Conservation (phyloP, 2,797 vertebrate genomes). For the Petrocephalus schoutedeni region DNA sequence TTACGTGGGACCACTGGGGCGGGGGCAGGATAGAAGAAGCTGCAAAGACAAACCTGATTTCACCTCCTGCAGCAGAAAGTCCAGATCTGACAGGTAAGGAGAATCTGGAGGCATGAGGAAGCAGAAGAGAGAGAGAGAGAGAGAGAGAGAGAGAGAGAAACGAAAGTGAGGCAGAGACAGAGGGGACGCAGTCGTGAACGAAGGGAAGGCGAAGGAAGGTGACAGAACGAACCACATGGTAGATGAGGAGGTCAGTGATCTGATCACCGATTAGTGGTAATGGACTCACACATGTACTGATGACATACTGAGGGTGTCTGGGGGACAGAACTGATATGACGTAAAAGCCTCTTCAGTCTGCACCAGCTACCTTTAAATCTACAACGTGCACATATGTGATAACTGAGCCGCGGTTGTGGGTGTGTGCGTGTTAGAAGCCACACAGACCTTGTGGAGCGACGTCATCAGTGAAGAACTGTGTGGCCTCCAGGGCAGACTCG, state of each 20-base stretch:
- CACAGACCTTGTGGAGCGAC: conserved; percentile 65
- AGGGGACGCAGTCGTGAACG: background rate
- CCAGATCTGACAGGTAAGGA: conserved; percentile 81
- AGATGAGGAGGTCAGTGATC: conserved; percentile 28
- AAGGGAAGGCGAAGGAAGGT: conserved; percentile 25
- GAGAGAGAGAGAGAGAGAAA: conserved; percentile 22
- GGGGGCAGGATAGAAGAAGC: background rate
- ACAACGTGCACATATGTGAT: background rate
- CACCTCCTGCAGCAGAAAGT: conserved; percentile 80
- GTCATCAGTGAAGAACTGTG: conserved; percentile 82
- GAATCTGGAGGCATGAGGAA: conserved; percentile 65
- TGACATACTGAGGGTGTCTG: conserved; percentile 20
- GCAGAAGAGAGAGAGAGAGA: conserved; percentile 13
- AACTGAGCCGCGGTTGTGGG: conserved; percentile 20
- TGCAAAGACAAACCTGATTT: conserved; percentile 78
- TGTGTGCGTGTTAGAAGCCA: background rate
- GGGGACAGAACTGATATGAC: background rate
- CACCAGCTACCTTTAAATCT: background rate
- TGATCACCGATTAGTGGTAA: conserved; percentile 27
- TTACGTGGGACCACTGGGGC: background rate
- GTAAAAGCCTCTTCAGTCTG: background rate
- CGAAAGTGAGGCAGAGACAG: conserved; percentile 7
- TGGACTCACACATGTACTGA: conserved; percentile 26
- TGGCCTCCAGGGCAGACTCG: conserved; percentile 87
- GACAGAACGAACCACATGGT: conserved; percentile 29